Evolutionary conservation across 1,140 invertebrate species (phyloP).

Genomic region (Drosophila athabasca): DNA sequence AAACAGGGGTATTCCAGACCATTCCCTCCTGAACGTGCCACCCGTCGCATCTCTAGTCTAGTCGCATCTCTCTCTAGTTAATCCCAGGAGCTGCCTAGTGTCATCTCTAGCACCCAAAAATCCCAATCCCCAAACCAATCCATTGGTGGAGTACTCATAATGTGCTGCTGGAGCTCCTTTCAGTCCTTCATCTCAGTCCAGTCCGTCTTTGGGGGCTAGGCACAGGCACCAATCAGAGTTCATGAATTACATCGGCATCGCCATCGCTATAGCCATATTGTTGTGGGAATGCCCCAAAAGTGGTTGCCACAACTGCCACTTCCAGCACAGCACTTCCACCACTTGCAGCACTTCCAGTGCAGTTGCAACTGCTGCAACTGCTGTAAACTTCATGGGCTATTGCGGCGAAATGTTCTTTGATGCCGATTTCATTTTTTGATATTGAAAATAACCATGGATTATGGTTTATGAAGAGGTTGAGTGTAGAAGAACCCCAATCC

Average conservation of each 20-base stretch:
- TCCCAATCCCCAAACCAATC: too few species aligned
- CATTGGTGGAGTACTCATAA: too few species aligned
- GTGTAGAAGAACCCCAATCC: conserved; percentile 12
- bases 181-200: too few species aligned
- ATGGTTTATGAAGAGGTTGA: conserved; percentile 52
- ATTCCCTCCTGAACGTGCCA: too few species aligned
- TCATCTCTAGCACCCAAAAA: too few species aligned
- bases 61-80: too few species aligned
- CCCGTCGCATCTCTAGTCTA: too few species aligned
- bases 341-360: not conserved
- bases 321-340: not conserved
- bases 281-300: conserved; percentile 71
- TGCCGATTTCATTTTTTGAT: conserved; percentile 82
- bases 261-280: conserved; percentile 51
- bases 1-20: too few species aligned
- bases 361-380: not conserved
- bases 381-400: conserved; percentile 14
- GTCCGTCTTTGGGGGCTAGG: conserved; percentile 10
- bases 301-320: conserved; percentile 21
- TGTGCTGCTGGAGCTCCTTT: too few species aligned
- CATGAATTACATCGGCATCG: conserved; percentile 79
- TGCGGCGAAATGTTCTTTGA: conserved; percentile 77
- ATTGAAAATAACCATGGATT: conserved; percentile 82
- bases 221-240: conserved; percentile 73
- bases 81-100: too few species aligned